These are phyloP conservation scores for Syngnathus floridae DNA, from an alignment of 2,113 vertebrate species.

Conservation along the genomic window DNA sequence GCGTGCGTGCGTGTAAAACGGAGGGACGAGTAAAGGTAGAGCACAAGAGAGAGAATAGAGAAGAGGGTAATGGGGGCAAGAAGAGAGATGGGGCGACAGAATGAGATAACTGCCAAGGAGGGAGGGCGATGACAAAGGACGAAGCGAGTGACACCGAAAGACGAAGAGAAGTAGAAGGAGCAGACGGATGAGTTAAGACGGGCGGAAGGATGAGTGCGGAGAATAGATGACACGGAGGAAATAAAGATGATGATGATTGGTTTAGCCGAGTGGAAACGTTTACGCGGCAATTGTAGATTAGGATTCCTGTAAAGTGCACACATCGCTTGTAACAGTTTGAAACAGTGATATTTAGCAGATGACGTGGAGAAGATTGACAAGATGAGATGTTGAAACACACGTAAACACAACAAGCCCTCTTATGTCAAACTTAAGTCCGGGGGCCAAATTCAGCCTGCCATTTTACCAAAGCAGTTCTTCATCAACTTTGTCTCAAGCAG, in stretches of 20 bases:
- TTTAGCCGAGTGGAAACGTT: slow-evolving; percentile 23
- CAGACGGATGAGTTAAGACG: slow-evolving; percentile 4
- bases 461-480: background rate
- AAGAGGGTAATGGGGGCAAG: slow-evolving; percentile 32
- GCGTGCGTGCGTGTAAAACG: background rate
- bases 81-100: slow-evolving; percentile 31
- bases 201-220: slow-evolving; percentile 7
- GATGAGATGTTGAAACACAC: background rate
- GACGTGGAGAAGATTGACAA: slow-evolving; percentile 27
- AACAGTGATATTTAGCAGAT: slow-evolving; percentile 57
- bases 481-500: background rate
- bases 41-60: slow-evolving; percentile 13
- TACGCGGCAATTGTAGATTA: slow-evolving; percentile 27
- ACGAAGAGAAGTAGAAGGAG: slow-evolving; percentile 2
- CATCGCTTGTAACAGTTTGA: background rate
- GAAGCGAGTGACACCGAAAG: slow-evolving; percentile 19
- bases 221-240: background rate
- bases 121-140: slow-evolving; percentile 34
- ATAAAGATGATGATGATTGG: slow-evolving; percentile 6
- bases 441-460: background rate
- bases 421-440: background rate
- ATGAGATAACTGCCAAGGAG: slow-evolving; percentile 42
- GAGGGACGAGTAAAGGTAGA: slow-evolving; percentile 12
- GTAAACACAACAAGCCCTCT: background rate
- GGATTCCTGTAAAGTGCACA: slow-evolving; percentile 19